phyloP scores from a whole-genome alignment of 2,113 vertebrate species.

The Holacanthus passer region DNA sequence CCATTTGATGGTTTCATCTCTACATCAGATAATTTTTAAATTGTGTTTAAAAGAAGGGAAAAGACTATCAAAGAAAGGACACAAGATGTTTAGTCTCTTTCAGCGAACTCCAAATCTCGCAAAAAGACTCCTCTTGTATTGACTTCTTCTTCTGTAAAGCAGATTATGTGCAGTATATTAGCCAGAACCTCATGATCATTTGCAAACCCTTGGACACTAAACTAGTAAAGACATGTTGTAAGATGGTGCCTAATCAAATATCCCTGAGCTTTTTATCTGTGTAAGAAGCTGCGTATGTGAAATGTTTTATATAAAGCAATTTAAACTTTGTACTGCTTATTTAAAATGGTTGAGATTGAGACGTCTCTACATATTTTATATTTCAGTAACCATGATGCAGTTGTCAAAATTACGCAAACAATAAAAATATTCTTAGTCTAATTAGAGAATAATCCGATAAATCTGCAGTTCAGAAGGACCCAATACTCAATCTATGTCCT shows the following conservation, averaged over 20 bases:
- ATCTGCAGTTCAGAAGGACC: conserved; percentile 24
- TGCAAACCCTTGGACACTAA: not conserved
- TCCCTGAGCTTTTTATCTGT: not conserved
- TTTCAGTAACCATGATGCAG: not conserved
- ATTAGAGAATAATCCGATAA: conserved; percentile 44
- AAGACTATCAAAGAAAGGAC: not conserved
- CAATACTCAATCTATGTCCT: conserved; percentile 27
- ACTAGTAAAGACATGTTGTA: not conserved
- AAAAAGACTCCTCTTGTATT: not conserved
- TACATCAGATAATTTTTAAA: not conserved
- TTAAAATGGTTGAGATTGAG: not conserved
- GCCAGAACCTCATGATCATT: not conserved
- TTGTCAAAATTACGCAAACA: conserved; percentile 39
- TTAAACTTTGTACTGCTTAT: not conserved
- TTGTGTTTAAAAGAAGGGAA: not conserved
- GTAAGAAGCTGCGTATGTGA: not conserved
- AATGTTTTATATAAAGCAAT: not conserved
- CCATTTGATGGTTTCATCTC: not conserved
- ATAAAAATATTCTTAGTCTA: conserved; percentile 38
- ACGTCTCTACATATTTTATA: not conserved
- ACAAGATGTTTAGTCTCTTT: not conserved
- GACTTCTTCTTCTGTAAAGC: not conserved
- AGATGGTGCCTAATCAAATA: not conserved
- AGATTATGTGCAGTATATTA: not conserved
- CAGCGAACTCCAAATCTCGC: not conserved